Base-by-base conservation (phyloP, 30 jellyfish, hydroid and myxozoan genomes). In the Catostylus mosaicus region DNA sequence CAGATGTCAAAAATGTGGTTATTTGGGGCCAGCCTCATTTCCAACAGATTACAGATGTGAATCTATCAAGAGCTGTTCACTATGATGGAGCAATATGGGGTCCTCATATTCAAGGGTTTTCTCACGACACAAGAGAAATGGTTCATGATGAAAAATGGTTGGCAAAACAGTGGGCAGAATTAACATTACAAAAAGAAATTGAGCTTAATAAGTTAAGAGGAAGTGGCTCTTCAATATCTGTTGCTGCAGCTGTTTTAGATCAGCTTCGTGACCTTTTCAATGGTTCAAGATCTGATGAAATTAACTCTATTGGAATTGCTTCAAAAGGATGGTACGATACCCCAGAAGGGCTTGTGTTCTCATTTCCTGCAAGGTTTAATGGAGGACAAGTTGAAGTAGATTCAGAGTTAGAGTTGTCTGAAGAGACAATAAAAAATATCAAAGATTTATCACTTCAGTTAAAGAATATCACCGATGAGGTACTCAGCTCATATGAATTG, bases 51-150 rank as follows among this genome's bases (percentile, higher is more conserved):
- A 65, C 40, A 52, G 99, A 96, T 48, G 75, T 35, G 30, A 34
- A 88, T 20, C 48, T 24, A 33, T 97, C 98, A 43, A 91, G 80
- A 40, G 99, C 73, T 22, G 33, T 56, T 47, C 96, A 96, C 18
- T 95, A 83, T 75, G 96, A 95, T 79, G 96, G 97, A 7, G 97
- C 99, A 22, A 77, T 95, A 3, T 95, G 99, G 99, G 99, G 97
- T 36, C 99, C 99, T 11, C 96, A 95, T 62, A 79, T 88, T 30
- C 60, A 51, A 29, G 90, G 91, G 10, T 95, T 77, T 67, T 76
- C 97, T 26, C 95, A 82, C 22, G 73, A 86, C 8, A 78, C 92
- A 10, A 78, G 71, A 24, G 97, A 88, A 68, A 33, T 89, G 50
- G 88, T 89, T 24, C 89, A 77, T 85, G 96, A 95, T 62, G 85